Evolutionary conservation across 2,113 vertebrate species (phyloP).

Genomic region (Tamias sibiricus): DNA sequence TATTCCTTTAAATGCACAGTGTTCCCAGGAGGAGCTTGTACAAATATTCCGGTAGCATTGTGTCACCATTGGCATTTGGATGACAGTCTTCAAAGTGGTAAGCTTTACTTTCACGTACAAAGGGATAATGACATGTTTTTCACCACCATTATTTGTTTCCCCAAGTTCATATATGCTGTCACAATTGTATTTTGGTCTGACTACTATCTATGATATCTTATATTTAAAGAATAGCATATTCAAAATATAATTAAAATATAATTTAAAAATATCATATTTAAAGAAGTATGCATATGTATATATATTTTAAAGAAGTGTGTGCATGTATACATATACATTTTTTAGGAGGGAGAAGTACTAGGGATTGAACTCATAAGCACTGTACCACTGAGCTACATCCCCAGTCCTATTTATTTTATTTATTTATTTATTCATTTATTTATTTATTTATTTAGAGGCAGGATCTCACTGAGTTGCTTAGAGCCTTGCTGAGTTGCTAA

Average conservation of each 20-base stretch:
- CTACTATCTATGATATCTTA: neutral
- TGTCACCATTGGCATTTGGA: neutral
- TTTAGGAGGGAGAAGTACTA: too few relatives aligned
- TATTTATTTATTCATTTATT: too few relatives aligned
- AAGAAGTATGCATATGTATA: neutral
- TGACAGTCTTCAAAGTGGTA: neutral
- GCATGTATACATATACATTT: too few relatives aligned
- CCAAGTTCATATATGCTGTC: neutral
- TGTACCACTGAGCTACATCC: too few relatives aligned
- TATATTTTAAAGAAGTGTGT: too few relatives aligned
- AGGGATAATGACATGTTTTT: slow-evolving; percentile 18
- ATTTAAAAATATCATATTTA: too few relatives aligned
- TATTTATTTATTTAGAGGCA: too few relatives aligned
- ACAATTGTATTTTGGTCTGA: neutral
- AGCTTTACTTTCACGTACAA: neutral
- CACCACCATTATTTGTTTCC: slow-evolving; percentile 8
- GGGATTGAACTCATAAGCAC: too few relatives aligned
- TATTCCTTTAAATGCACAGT: neutral
- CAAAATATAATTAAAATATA: too few relatives aligned
- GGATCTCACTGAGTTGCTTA: too few relatives aligned
- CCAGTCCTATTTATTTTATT: too few relatives aligned
- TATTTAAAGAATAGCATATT: neutral
- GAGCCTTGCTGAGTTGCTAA: too few relatives aligned
- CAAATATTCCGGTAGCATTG: neutral
- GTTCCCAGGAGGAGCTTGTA: neutral